phyloP scores from a whole-genome alignment of 2,888 invertebrate species.

The Pediacus dermestoides region DNA sequence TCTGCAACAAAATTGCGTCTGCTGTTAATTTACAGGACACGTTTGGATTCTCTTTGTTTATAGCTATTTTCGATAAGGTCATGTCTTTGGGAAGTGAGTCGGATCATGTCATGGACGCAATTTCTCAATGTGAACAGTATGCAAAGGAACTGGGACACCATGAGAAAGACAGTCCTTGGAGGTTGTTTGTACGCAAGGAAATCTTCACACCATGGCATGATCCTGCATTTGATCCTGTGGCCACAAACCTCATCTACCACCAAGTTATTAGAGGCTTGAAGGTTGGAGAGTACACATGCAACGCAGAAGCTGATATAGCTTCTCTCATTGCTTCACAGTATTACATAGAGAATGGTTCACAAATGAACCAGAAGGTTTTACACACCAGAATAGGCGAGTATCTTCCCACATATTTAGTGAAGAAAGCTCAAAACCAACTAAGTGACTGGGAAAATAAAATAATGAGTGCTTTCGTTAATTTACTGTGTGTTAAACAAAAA shows the following conservation, averaged over 20 bases:
- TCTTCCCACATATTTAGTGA: constrained; percentile 72
- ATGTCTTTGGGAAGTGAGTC: constrained; percentile 83
- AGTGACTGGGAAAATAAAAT: constrained; percentile 71
- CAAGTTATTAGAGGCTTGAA: constrained; percentile 85
- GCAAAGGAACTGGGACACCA: constrained; percentile 84
- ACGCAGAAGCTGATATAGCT: constrained; percentile 78
- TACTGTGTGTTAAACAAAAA: constrained; percentile 67
- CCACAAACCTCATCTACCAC: constrained; percentile 86
- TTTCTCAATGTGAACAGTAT: constrained; percentile 94
- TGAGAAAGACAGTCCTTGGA: constrained; percentile 85
- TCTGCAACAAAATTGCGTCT: constrained; percentile 76
- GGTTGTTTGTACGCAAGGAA: constrained; percentile 82
- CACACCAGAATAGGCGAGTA: constrained; percentile 72
- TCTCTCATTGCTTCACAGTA: constrained; percentile 88
- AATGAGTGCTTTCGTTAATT: constrained; percentile 66
- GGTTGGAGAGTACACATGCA: constrained; percentile 87
- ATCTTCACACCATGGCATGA: constrained; percentile 93
- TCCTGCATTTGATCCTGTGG: constrained; percentile 72
- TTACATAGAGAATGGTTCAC: constrained; percentile 75
- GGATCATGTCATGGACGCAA: constrained; percentile 94
- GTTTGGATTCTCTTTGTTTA: constrained; percentile 90
- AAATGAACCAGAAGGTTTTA: constrained; percentile 65
- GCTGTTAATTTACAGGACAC: constrained; percentile 73
- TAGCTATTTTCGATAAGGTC: constrained; percentile 86
- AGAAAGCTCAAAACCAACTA: constrained; percentile 45